Percentiles rank a stretch among this genome's conserved stretches.
Evolutionary conservation across 2,113 vertebrate genomes (phyloP).

Genomic region (Athene noctua): DNA sequence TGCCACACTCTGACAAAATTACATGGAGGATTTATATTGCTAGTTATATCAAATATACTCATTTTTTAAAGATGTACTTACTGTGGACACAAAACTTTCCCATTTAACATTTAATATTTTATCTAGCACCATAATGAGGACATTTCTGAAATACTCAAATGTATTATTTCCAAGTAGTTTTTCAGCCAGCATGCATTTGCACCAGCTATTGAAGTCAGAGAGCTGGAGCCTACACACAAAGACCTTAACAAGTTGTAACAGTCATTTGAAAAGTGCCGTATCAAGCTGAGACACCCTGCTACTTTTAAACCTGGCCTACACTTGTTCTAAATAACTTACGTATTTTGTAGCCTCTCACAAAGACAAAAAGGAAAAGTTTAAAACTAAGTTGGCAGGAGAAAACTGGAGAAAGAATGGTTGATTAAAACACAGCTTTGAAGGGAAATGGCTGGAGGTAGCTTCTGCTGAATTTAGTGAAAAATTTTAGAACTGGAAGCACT

Average conservation of each 20-base stretch:
- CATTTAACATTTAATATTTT: neutral
- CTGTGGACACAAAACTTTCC: neutral
- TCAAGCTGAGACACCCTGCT: neutral
- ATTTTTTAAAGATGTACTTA: neutral
- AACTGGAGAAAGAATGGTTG: neutral
- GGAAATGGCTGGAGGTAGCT: neutral
- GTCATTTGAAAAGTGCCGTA: neutral
- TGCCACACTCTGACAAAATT: neutral
- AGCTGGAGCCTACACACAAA: neutral
- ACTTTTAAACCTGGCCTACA: neutral
- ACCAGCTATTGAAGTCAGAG: neutral
- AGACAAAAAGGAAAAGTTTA: neutral
- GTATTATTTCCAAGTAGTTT: neutral
- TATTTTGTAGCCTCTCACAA: neutral
- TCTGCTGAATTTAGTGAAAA: neutral
- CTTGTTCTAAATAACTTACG: neutral
- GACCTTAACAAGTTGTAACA: neutral
- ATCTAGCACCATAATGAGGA: neutral
- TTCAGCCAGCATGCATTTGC: neutral
- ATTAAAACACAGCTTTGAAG: neutral
- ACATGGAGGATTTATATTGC: neutral
- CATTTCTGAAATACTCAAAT: neutral
- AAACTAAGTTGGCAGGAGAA: neutral
- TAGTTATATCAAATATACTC: neutral
- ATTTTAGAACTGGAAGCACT: neutral